Evolutionary conservation across 2,113 vertebrate genomes (phyloP).

Genomic region (Tragulus kanchil): DNA sequence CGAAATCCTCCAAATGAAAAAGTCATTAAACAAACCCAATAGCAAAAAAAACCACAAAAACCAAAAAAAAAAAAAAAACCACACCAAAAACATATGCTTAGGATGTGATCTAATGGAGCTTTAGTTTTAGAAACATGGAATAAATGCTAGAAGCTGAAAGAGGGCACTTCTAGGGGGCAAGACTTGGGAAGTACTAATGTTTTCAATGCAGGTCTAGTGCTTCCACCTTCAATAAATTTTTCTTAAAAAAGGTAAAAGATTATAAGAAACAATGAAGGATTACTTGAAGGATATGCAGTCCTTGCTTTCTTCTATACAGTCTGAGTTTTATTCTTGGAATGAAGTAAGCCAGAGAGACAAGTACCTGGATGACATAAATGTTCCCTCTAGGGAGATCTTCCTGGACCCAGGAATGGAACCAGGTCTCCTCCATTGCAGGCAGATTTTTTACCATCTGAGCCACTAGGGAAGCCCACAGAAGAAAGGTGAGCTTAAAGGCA

Average conservation of each 20-base stretch:
- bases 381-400: neutral
- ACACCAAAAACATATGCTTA: no score
- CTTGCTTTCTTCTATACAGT: neutral
- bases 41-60: neutral
- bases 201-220: neutral
- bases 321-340: neutral
- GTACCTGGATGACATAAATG: neutral
- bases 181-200: fast-evolving
- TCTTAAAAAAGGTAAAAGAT: neutral
- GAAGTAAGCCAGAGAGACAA: neutral
- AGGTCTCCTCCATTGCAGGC: no score
- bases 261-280: neutral
- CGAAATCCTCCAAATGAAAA: neutral
- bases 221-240: neutral
- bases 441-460: no score
- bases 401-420: no score
- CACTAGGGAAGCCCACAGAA: no score
- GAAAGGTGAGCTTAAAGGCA: neutral
- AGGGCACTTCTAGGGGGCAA: no score
- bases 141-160: neutral
- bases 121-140: neutral
- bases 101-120: neutral
- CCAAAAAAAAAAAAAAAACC: no score
- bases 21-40: neutral
- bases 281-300: neutral